Base-by-base conservation (phyloP, 1,140 invertebrate species). In the Mesaphorura yosii region DNA sequence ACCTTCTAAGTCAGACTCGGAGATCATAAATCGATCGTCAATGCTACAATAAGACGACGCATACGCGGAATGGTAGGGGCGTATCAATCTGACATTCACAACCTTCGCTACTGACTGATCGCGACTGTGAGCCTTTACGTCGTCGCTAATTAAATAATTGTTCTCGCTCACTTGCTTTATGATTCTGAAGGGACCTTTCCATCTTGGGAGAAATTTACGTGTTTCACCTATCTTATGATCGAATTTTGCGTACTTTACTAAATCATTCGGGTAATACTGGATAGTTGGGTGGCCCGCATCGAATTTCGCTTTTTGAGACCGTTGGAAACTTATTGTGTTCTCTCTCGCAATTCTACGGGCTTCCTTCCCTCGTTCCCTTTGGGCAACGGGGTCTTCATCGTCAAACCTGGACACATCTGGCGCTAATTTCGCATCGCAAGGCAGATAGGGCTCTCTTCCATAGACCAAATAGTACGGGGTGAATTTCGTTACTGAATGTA, bases 391-490 rank as follows among this genome's bases (percentile, higher is more conserved):
- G n/a, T 34, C 31, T 34, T 34, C 31, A 10, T 34, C 31, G n/a
- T 34, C 31, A 34, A 34, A 10, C 10, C n/a, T 10, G n/a, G 10
- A 10, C 31, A 34, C 31, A n/a, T 34, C 31, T 34, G 31, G 31
- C 10, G 10, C 10, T n/a, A 34, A 34, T n/a, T 34, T 41, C 22
- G 39, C 7, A 29, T 56, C 48, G 0, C 26, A 23, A 1, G 69
- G 65, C 19, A 64, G 48, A 25, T 54, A 62, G 14, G 70, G 64
- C 53, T 69, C 66, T 42, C 57, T 54, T 7, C 71, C 71, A 48
- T 70, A 72, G 17, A 74, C n/a, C 3, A 75, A 31, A 64, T 72
- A 68, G 48, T 69, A 68, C 1, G 72, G 69, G 7, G 66, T 57
- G 53, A 63, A 70, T 12, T 64, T 60, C 0, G 68, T 74, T 0